Percentiles rank a stretch among this genome's conserved stretches.
Conservation (phyloP, 2,888 invertebrate species). For the Horisme vitalbata region DNA sequence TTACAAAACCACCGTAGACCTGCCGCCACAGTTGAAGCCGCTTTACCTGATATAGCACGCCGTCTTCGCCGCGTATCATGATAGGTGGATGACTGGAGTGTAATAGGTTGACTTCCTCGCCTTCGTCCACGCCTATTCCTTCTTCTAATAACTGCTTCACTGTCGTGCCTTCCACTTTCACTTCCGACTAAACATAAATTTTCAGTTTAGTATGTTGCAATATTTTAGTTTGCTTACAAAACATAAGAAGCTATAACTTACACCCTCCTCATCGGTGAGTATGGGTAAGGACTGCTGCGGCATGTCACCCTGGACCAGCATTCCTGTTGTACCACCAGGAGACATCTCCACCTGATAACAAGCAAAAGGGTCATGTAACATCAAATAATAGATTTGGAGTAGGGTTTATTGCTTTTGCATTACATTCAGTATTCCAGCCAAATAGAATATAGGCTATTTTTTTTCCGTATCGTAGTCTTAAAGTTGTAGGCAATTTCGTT, state of each 20-base stretch:
- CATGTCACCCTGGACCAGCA: constrained; percentile 78
- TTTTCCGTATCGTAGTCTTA: no score
- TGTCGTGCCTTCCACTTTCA: constrained; percentile 79
- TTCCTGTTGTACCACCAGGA: constrained; percentile 85
- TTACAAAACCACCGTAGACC: no score
- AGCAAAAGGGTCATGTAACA: no score
- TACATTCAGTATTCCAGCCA: no score
- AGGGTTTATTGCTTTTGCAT: no score
- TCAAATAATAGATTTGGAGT: no score
- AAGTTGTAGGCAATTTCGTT: no score
- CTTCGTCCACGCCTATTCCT: constrained; percentile 66
- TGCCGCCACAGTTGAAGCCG: background rate
- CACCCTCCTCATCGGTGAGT: constrained; percentile 75
- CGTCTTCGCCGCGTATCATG: constrained; percentile 92
- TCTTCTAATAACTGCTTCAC: constrained; percentile 82
- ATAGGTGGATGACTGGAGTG: constrained; percentile 84
- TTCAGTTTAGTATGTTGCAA: no score
- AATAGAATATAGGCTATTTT: no score
- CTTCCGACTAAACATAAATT: constrained; percentile 56
- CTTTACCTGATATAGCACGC: constrained; percentile 89
- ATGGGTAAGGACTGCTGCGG: constrained; percentile 74
- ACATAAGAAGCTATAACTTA: constrained; percentile 44
- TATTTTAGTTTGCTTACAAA: no score
- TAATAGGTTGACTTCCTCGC: constrained; percentile 64
- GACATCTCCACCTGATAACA: constrained; percentile 79